Evolutionary conservation across 2,888 invertebrate genomes (phyloP), one percentile per base, ranked within the genome.

Genomic region (Silvanus unidentatus): DNA sequence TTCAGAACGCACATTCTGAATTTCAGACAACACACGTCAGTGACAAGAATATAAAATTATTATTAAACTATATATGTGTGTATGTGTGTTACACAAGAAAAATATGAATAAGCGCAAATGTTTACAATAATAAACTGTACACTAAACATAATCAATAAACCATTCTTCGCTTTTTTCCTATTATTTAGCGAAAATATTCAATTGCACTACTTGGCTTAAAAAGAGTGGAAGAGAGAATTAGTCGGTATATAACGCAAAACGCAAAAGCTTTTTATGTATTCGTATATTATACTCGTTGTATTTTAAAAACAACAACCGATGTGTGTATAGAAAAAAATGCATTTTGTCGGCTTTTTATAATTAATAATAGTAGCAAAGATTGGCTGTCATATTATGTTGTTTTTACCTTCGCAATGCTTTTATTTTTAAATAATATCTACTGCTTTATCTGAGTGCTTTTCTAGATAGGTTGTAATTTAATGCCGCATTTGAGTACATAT

Each of bases 1-100:
- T 64, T 64, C 64, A 49, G 57, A 52, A 55, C 57, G 56, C 63
- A 63, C 55, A 57, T 58, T 52, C 55, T 53, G 52, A 63, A 64
- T 60, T 37, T 37, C 37, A 37, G 14, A 12, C 37, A 37, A 37
- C 16, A 37, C 32, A 32, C 32, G n/a, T 32, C 32, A 32, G 37
- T 37, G 37, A 37, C 37, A 13, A 37, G 37, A 37, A 37, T 37
- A 37, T 37, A 16, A 37, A 37, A 37, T 15, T 37, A 37, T 13
- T 11, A 32, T 11, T 32, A 32, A n/a, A n/a, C 6, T 11, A 32
- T 12, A 32, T 12, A 32, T 32, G 22, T 22, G 8, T 8, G 8
- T 22, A 22, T 8, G 8, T 22, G 8, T n/a, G n/a, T n/a, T 22
- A 22, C 22, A 22, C 22, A 22, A 5, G 22, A n/a, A n/a, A n/a